Conservation (phyloP, 2,888 invertebrate genomes). For the Oscheius sp. region DNA sequence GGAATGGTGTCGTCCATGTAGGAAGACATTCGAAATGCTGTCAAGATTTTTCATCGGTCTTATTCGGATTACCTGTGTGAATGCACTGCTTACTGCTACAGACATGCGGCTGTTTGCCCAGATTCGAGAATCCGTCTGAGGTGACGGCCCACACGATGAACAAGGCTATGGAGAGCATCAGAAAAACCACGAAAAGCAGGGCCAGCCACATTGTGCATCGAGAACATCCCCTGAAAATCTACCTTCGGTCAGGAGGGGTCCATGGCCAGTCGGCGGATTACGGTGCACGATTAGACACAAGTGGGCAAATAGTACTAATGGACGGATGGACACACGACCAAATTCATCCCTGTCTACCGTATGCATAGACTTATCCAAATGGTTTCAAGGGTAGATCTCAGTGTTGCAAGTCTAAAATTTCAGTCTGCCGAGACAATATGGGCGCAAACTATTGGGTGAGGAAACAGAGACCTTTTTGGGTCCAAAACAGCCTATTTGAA, state of each 20-base stretch:
- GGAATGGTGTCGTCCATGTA: conserved; percentile 54
- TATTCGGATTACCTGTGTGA: conserved; percentile 47
- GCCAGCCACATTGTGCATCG: conserved; percentile 51
- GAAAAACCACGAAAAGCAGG: conserved; percentile 48
- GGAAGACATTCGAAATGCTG: conserved; percentile 58
- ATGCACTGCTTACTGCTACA: conserved; percentile 58
- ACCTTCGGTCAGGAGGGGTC: background rate
- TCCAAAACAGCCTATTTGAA: too few relatives aligned
- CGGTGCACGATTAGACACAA: conserved; percentile 37
- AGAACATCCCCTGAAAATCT: conserved; percentile 48
- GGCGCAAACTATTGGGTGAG: too few relatives aligned
- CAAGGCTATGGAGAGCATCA: conserved; percentile 49
- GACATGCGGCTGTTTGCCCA: conserved; percentile 49
- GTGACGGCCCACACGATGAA: conserved; percentile 60
- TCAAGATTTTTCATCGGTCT: conserved; percentile 24
- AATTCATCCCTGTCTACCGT: conserved; percentile 17
- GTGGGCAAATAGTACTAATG: conserved; percentile 38
- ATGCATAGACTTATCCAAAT: background rate
- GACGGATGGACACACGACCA: conserved; percentile 18
- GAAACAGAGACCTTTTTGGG: too few relatives aligned
- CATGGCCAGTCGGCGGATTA: conserved; percentile 37
- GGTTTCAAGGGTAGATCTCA: background rate
- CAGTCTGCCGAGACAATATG: too few relatives aligned
- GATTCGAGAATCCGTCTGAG: conserved; percentile 52
- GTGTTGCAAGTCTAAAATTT: background rate